Evolutionary conservation across 2,113 vertebrate species (phyloP).

Genomic region (Puma concolor): DNA sequence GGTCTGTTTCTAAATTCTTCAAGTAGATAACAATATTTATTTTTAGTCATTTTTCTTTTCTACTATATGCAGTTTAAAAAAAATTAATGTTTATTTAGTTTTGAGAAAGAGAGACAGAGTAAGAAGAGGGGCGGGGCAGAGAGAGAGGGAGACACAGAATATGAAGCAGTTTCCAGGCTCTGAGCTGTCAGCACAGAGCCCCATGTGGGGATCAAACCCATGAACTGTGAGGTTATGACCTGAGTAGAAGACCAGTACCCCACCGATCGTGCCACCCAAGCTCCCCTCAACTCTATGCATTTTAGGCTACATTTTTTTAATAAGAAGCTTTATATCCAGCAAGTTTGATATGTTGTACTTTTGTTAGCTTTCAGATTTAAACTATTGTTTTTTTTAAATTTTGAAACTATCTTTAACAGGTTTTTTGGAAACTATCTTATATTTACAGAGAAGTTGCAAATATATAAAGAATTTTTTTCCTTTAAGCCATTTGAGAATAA

Average conservation of each 20-base stretch:
- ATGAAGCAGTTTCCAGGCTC: too few relatives aligned
- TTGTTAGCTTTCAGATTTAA: not conserved
- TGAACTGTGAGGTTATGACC: too few relatives aligned
- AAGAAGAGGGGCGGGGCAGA: too few relatives aligned
- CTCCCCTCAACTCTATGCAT: not conserved
- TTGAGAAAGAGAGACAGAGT: too few relatives aligned
- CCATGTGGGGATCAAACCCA: too few relatives aligned
- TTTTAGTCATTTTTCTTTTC: not conserved
- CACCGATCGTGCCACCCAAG: too few relatives aligned
- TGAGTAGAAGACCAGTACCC: too few relatives aligned
- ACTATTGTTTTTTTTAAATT: not conserved
- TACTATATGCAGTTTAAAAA: not conserved
- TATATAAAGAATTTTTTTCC: not conserved
- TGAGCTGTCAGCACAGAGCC: too few relatives aligned
- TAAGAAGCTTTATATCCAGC: not conserved
- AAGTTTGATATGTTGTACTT: not conserved
- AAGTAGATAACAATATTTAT: not conserved
- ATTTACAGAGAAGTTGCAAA: not conserved
- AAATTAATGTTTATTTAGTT: too few relatives aligned
- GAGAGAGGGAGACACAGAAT: too few relatives aligned
- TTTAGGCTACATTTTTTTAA: not conserved
- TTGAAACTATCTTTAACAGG: not conserved
- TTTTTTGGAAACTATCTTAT: not conserved
- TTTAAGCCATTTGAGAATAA: not conserved
- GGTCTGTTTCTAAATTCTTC: not conserved